These are phyloP conservation scores for Reticulitermes speratus DNA, from an alignment of 1,140 invertebrate species.

Conservation along the genomic window DNA sequence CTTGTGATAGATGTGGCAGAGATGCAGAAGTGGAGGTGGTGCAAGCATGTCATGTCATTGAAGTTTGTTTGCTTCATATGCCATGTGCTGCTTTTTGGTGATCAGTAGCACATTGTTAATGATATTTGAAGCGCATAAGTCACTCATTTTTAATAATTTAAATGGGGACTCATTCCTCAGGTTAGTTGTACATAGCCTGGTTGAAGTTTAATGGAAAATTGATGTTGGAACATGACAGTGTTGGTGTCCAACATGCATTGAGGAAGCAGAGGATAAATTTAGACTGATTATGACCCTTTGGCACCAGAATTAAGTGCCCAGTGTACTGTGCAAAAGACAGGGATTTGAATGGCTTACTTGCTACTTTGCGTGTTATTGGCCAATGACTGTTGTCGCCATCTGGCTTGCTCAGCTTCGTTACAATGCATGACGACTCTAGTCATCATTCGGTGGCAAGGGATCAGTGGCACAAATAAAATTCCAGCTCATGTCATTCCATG, in stretches of 20 bases:
- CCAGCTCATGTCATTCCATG: conserved; percentile 6
- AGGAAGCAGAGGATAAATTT: background rate
- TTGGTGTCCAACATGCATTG: background rate
- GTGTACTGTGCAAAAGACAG: no score
- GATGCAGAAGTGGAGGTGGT: background rate
- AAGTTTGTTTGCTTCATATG: background rate
- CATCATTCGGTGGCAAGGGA: no score
- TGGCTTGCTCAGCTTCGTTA: no score
- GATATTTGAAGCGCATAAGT: background rate
- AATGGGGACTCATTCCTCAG: background rate
- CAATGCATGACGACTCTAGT: no score
- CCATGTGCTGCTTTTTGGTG: background rate
- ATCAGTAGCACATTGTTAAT: background rate
- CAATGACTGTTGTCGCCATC: no score
- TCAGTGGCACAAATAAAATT: background rate
- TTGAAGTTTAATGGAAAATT: background rate
- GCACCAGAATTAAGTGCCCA: no score
- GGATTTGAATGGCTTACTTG: no score
- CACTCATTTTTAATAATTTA: background rate
- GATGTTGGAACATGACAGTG: background rate
- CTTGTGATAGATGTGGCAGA: no score
- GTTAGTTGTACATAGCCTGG: background rate
- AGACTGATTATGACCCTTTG: no score
- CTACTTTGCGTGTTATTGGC: no score
- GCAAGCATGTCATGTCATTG: background rate